These are phyloP conservation scores for Phyllotreta cruciferae DNA, from an alignment of 2,888 invertebrate species.

Conservation along the genomic window DNA sequence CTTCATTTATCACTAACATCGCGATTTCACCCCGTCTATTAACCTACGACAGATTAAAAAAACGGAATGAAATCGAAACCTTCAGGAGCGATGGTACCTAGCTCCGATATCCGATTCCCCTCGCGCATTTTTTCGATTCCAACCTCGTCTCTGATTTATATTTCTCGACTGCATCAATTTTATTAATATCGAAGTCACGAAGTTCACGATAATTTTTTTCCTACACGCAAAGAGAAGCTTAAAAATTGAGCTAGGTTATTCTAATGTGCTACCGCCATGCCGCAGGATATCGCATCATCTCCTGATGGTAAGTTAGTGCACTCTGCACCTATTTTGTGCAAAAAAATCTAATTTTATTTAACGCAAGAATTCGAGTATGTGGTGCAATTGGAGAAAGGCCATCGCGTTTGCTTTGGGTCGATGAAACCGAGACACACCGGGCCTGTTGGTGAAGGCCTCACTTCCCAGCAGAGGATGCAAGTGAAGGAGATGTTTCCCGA, in stretches of 20 bases:
- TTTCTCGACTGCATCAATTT: conserved; percentile 37
- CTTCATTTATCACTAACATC: too few species aligned
- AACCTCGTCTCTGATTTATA: conserved; percentile 28
- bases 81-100: conserved; percentile 26
- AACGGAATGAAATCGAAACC: too few species aligned
- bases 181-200: conserved; percentile 42
- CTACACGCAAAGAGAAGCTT: conserved; percentile 36
- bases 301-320: too few species aligned
- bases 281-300: conserved; percentile 20
- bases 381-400: conserved; percentile 50
- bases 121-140: conserved; percentile 25
- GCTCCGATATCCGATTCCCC: conserved; percentile 22
- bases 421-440: conserved; percentile 47
- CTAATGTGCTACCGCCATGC: conserved; percentile 11
- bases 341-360: conserved; percentile 19
- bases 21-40: too few species aligned
- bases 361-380: conserved; percentile 55
- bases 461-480: conserved; percentile 48
- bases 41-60: too few species aligned
- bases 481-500: conserved; percentile 43
- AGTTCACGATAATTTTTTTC: conserved; percentile 31
- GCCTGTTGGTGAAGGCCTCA: conserved; percentile 50
- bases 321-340: too few species aligned
- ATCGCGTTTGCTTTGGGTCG: conserved; percentile 55
- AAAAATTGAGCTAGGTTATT: conserved; percentile 13